Percentiles rank a stretch among this genome's conserved stretches.
These are phyloP conservation scores for Lepisosteus oculatus DNA, from an alignment of 2,113 vertebrate genomes.

Conservation along the genomic window DNA sequence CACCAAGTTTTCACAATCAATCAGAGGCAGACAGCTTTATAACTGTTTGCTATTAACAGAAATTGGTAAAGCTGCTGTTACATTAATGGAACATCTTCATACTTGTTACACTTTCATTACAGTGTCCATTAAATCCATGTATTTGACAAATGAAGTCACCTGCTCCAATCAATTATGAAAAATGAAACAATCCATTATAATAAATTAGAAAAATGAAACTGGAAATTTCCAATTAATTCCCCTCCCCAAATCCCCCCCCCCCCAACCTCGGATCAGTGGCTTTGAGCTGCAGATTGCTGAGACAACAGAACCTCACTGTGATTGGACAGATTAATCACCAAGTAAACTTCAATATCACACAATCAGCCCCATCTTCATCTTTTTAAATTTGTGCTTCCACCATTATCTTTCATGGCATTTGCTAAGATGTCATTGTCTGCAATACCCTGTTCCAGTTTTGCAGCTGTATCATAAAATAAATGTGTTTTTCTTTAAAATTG, in stretches of 20 bases:
- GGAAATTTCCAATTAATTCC: constrained; percentile 43
- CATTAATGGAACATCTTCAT: constrained; percentile 67
- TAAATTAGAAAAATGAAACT: constrained; percentile 57
- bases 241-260: neutral
- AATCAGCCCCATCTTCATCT: constrained; percentile 9
- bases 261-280: constrained; percentile 22
- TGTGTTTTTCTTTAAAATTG: neutral
- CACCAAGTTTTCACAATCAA: constrained; percentile 45
- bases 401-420: neutral
- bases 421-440: constrained; percentile 5
- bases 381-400: constrained; percentile 5
- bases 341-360: constrained; percentile 21
- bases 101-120: constrained; percentile 62
- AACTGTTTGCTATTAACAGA: constrained; percentile 36
- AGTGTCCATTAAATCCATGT: constrained; percentile 58
- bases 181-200: constrained; percentile 48
- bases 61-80: constrained; percentile 52
- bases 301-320: constrained; percentile 44
- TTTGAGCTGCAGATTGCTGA: constrained; percentile 42
- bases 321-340: constrained; percentile 52
- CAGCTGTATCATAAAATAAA: neutral
- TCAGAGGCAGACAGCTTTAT: constrained; percentile 40
- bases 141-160: constrained; percentile 61
- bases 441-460: neutral
- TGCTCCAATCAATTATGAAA: constrained; percentile 62